These are phyloP conservation scores for Lineus longissimus DNA, from an alignment of 1,140 invertebrate species.

Conservation along the genomic window DNA sequence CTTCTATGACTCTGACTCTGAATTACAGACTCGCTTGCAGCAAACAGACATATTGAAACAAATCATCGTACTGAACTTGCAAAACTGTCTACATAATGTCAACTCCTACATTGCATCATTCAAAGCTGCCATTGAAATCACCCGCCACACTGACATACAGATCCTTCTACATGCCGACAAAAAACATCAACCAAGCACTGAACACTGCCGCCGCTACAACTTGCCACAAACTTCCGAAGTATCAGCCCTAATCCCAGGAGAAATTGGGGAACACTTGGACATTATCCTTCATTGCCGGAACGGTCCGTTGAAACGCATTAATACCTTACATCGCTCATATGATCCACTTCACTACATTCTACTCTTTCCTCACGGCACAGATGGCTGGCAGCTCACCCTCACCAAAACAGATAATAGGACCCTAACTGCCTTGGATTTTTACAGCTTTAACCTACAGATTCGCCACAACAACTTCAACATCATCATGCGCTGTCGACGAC, in stretches of 20 bases:
- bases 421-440: constrained; percentile 14
- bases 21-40: not conserved
- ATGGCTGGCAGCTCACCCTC: not conserved
- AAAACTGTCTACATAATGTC: not conserved
- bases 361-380: constrained; percentile 4
- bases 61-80: not conserved
- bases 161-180: constrained; percentile 33
- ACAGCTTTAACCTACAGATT: constrained; percentile 16
- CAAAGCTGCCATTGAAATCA: not conserved
- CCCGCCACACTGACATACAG: constrained; percentile 19
- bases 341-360: constrained; percentile 9
- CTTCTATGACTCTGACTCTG: not conserved
- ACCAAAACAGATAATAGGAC: constrained; percentile 7
- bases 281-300: not conserved
- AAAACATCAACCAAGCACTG: constrained; percentile 41
- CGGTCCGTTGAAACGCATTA: not conserved
- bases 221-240: constrained; percentile 41
- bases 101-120: not conserved
- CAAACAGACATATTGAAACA: not conserved
- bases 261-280: constrained; percentile 26
- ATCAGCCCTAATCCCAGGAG: constrained; percentile 42
- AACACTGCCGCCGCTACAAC: constrained; percentile 53
- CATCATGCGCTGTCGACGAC: constrained; percentile 39
- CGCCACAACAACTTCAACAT: constrained; percentile 17
- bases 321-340: not conserved